These are phyloP conservation scores for Tenodera sinensis DNA, from an alignment of 2,888 invertebrate genomes.

Conservation along the genomic window DNA sequence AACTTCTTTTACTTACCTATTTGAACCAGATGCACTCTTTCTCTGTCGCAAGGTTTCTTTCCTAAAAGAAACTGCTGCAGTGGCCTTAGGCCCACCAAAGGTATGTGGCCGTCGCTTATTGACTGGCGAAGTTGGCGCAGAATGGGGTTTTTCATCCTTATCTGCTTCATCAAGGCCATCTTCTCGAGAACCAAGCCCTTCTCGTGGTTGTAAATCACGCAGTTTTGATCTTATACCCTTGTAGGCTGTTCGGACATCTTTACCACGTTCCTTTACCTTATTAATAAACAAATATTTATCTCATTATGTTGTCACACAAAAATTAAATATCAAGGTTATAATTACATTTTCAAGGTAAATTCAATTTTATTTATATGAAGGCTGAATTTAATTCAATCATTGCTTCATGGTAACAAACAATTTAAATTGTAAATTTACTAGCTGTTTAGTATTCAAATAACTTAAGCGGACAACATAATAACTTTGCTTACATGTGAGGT, in stretches of 20 bases:
- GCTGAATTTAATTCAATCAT: too few species aligned
- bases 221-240: constrained; percentile 69
- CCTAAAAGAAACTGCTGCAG: constrained; percentile 41
- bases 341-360: too few species aligned
- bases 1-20: neutral
- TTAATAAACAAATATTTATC: neutral
- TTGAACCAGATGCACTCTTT: constrained; percentile 41
- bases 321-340: too few species aligned
- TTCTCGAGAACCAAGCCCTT: constrained; percentile 18
- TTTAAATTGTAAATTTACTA: too few species aligned
- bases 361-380: too few species aligned
- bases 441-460: too few species aligned
- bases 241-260: constrained; percentile 73
- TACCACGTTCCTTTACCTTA: constrained; percentile 69
- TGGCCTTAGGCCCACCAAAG: constrained; percentile 40
- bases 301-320: too few species aligned
- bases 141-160: constrained; percentile 49
- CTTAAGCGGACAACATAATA: neutral
- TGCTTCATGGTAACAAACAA: too few species aligned
- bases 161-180: constrained; percentile 15
- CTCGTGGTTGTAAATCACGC: constrained; percentile 39
- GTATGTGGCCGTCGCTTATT: constrained; percentile 51
- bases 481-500: neutral
- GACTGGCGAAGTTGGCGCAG: constrained; percentile 66
- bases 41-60: constrained; percentile 41